These are phyloP conservation scores for Gambelia wislizenii DNA, from an alignment of 2,797 vertebrate species.

Conservation along the genomic window DNA sequence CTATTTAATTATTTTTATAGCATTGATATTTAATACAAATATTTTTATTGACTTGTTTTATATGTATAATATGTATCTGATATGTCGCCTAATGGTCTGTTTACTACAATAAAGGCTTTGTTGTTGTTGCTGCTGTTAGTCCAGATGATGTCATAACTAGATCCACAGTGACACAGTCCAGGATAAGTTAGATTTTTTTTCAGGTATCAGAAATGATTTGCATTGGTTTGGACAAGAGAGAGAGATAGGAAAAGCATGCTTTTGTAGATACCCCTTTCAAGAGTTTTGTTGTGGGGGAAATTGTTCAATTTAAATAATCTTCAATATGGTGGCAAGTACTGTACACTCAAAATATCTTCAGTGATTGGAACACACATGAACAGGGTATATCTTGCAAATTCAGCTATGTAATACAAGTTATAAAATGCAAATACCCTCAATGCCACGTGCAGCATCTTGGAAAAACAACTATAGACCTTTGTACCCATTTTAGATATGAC, in stretches of 20 bases:
- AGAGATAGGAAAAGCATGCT: not conserved
- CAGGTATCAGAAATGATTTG: not conserved
- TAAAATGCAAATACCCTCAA: not conserved
- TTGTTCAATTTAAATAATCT: not conserved
- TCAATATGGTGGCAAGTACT: not conserved
- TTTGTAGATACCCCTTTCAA: not conserved
- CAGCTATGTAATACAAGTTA: not conserved
- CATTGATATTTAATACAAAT: no score
- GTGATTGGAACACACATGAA: not conserved
- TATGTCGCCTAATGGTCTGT: no score
- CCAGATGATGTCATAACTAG: not conserved
- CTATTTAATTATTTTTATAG: no score
- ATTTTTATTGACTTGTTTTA: no score
- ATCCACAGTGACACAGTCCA: not conserved
- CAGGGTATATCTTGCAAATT: not conserved
- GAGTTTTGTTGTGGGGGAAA: not conserved
- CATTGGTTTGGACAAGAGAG: not conserved
- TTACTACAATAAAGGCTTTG: no score
- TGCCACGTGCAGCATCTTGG: not conserved
- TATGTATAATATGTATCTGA: no score
- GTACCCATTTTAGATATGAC: slow-evolving; percentile 13
- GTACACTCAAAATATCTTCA: not conserved
- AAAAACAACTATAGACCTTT: slow-evolving; percentile 3
- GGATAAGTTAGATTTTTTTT: not conserved
- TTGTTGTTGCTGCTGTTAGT: not conserved